Conservation (phyloP, 2,113 vertebrate genomes). For the Picathartes gymnocephalus region DNA sequence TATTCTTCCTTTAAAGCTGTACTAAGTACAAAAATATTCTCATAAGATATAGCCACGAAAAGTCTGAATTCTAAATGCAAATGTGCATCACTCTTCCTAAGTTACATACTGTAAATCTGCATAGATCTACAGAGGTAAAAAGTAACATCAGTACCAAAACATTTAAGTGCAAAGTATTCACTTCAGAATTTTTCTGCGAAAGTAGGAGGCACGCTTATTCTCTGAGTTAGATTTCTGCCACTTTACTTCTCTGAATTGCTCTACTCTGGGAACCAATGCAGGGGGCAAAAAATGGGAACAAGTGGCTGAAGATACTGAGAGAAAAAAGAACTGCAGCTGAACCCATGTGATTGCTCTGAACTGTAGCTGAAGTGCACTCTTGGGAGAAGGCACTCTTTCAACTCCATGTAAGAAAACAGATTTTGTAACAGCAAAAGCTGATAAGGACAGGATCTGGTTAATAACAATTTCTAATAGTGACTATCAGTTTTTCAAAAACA, state of each 20-base stretch:
- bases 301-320: neutral
- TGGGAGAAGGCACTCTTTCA: neutral
- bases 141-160: neutral
- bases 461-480: neutral
- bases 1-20: neutral
- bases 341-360: neutral
- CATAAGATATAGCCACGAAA: neutral
- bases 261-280: neutral
- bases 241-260: neutral
- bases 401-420: neutral
- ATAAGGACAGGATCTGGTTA: neutral
- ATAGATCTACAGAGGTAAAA: neutral
- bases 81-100: neutral
- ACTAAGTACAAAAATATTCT: neutral
- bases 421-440: neutral
- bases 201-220: neutral
- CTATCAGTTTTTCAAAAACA: neutral
- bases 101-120: neutral
- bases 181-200: neutral
- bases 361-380: neutral
- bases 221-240: neutral
- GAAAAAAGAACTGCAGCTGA: neutral
- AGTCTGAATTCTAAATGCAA: neutral
- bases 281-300: accelerated
- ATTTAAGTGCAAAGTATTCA: neutral